Evolutionary conservation across 2,888 invertebrate species (phyloP).

Genomic region (Cryptocephalus primarius): DNA sequence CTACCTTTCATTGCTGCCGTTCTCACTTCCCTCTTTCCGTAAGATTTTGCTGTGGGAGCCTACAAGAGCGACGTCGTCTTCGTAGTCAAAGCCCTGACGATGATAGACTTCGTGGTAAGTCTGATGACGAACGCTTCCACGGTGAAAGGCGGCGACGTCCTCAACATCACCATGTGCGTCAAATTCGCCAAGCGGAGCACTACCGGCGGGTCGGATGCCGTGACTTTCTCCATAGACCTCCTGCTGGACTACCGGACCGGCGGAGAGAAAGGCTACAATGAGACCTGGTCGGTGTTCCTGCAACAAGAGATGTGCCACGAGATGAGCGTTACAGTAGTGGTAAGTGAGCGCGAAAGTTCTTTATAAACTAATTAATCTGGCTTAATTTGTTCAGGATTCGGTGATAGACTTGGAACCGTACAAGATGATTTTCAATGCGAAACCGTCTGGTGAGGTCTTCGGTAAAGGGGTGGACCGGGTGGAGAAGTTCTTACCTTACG

Average conservation of each 20-base stretch:
- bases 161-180: constrained; percentile 12
- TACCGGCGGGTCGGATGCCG: constrained; percentile 1
- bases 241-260: constrained; percentile 10
- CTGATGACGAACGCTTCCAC: constrained; percentile 10
- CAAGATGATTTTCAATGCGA: constrained; percentile 8
- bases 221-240: constrained; percentile 7
- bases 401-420: constrained; percentile 13
- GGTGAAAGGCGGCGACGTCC: background rate
- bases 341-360: constrained; percentile 1
- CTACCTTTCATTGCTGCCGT: too few relatives aligned
- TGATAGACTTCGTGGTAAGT: constrained; percentile 21
- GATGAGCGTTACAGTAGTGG: constrained; percentile 6
- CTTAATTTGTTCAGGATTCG: constrained; percentile 4
- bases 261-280: constrained; percentile 2
- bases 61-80: constrained; percentile 44
- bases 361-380: too few relatives aligned
- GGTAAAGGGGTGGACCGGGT: constrained; percentile 10
- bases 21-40: too few relatives aligned
- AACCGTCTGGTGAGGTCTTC: constrained; percentile 7
- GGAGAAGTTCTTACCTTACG: constrained; percentile 14
- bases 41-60: constrained; percentile 52
- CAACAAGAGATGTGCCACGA: background rate
- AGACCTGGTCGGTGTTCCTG: constrained; percentile 2
- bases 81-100: constrained; percentile 37
- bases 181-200: constrained; percentile 11